phyloP scores from a whole-genome alignment of 1,140 invertebrate genomes.

The Drosophila bocki region DNA sequence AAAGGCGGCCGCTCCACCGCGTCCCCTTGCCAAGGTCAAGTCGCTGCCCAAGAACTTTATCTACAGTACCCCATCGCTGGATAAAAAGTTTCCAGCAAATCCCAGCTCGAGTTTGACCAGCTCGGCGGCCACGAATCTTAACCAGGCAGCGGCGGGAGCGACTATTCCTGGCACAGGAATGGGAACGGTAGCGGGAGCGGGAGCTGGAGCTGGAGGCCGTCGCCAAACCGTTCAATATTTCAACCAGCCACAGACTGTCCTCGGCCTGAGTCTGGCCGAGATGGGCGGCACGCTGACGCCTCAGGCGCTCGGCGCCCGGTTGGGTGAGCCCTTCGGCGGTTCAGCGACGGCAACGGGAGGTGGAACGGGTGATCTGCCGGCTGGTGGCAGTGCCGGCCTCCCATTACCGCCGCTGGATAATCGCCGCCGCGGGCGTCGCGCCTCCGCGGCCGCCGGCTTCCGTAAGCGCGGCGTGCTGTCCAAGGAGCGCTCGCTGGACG shows the following conservation, averaged over 20 bases:
- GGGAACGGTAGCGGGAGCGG: not conserved
- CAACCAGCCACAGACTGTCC: slow-evolving; percentile 61
- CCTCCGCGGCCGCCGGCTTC: slow-evolving; percentile 73
- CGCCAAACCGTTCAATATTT: slow-evolving; percentile 83
- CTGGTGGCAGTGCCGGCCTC: slow-evolving; percentile 42
- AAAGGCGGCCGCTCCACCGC: slow-evolving; percentile 75
- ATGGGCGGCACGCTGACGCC: slow-evolving; percentile 75
- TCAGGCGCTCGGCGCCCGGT: slow-evolving; percentile 64
- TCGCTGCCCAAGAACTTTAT: slow-evolving; percentile 88
- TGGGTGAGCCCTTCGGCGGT: slow-evolving; percentile 63
- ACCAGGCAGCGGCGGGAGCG: slow-evolving; percentile 3
- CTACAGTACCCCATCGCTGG: slow-evolving; percentile 83
- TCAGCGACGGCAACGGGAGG: slow-evolving; percentile 53
- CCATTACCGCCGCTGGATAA: slow-evolving; percentile 69
- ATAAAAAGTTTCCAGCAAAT: slow-evolving; percentile 73
- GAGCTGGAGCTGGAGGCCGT: slow-evolving; percentile 47
- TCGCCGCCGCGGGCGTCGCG: slow-evolving; percentile 74
- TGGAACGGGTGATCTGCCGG: slow-evolving; percentile 27
- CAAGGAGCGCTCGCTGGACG: slow-evolving; percentile 83
- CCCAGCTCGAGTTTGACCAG: slow-evolving; percentile 41
- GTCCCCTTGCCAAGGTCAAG: slow-evolving; percentile 87
- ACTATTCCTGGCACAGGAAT: not conserved
- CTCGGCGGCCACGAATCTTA: slow-evolving; percentile 50
- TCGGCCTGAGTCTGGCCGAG: slow-evolving; percentile 71
- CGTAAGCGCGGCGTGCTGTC: slow-evolving; percentile 81